Evolutionary conservation across 2,113 vertebrate species (phyloP), one percentile per base, ranked within the genome.

Genomic region (Eolophus roseicapilla): DNA sequence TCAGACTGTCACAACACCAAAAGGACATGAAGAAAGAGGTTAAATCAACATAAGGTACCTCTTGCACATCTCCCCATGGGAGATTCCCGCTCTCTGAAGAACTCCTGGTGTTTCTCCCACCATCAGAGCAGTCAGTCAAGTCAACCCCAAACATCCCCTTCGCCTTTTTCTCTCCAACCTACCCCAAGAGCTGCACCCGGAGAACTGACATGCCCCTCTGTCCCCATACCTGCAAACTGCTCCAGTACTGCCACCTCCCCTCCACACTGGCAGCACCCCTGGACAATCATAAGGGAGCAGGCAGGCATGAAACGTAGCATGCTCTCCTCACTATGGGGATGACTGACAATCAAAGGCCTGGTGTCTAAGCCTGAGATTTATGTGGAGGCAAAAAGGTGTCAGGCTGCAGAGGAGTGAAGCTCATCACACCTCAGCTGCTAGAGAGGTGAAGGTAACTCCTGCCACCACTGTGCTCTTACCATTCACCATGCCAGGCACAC

Each of bases 401-500:
- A 35, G 47, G 57, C 60, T 82, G 74, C 41, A 75, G 69, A 77
- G 43, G 25, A 75, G 41, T 9, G 6, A 37, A 82, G 73, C n/a
- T 73, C 41, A 70, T 60, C 43, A 19, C 28, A 73, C 59, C 31
- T 47, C 0, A 0, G 46, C 31, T 2, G 2, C 50, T 21, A 62
- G 13, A 17, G 64, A 52, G 11, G 12, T 6, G 17, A 37, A 70
- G 16, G 14, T 47, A 65, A 59, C 10, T 64, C 78, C 62, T n/a
- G 69, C 7, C 31, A 39, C 29, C 55, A 14, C 29, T 12, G 25
- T 20, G 69, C 59, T 63, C 98, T 98, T 96, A 98, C 98, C 98
- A 0, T 98, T 98, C 70, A 97, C 73, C 9, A 98, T 88, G 79
- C 82, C 5, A 10, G 93, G 70, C 6, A 85, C 96, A 59, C 53